Base-by-base conservation (phyloP, 2,888 invertebrate genomes). In the Cyrtodaria siliqua region DNA sequence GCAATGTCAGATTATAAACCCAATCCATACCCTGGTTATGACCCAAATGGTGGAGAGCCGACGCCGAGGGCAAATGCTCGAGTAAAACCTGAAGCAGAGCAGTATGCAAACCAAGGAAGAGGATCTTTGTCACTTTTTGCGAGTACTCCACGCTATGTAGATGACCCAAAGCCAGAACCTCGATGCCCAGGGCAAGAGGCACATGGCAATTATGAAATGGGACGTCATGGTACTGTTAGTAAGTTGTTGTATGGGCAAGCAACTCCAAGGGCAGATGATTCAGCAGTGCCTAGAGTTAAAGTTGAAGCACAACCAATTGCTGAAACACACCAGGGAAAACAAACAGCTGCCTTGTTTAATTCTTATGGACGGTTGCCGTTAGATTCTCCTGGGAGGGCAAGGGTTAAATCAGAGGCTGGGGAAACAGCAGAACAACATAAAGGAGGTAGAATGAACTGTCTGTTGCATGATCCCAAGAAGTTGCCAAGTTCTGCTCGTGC, bases 31-130 rank as follows among this genome's bases (percentile, higher is more conserved):
- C 90, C 91, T 29, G 90, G 90, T 0, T 88, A 82, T 77, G 87
- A 88, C 56, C 42, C 67, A n/a, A 63, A 71, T 1, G 64, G 79
- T 12, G 85, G 82, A 12, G 60, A 62, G 20, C 84, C 84, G 52
- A 84, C 86, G 8, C 88, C 87, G 1, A 64, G 86, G 16, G 79
- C 82, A 20, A 84, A 75, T 8, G 82, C 89, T 1, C 78, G 89
- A 24, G 87, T 91, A 0, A 83, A 83, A 68, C 90, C 90, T 33
- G 91, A 91, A 64, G 91, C 89, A n/a, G 87, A 87, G 44, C 86
- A 88, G 59, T 83, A 74, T 83, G 90, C 90, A 4, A 74, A 73
- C 16, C 86, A 79, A 74, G 84, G 85, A 26, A 81, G 81, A 59
- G 91, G 91, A 20, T 83, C 85, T 20, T 73, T 89, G 12, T 79